Base-by-base conservation (phyloP, 2,113 vertebrate species). In the Asarcornis scutulata region DNA sequence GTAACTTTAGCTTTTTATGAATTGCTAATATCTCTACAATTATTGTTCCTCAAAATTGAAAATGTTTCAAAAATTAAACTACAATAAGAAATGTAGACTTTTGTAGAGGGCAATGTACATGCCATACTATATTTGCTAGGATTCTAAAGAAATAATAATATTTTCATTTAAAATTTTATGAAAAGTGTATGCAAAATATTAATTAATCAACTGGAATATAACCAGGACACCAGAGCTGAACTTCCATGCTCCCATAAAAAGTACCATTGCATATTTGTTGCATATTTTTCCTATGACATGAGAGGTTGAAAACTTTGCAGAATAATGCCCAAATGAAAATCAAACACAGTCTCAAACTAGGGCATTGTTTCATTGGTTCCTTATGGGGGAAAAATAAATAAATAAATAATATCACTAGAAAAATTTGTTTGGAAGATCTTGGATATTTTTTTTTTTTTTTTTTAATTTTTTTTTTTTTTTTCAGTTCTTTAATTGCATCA, bases 191-290 rank as follows among this genome's bases (percentile, higher is more conserved):
- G 23, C 14, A 86, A 46, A 91, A 68, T 83, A 89, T 67, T 83
- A 94, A 88, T 93, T 93, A 91, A 82, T 52, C 16, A 86, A 77
- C 34, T 78, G 86, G 48, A 95, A 73, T 17, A 48, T 6, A 74
- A 38, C 63, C 87, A 87, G 56, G 34, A 82, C 40, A 59, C 4
- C 13, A 91, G 34, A 93, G 29, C 80, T 94, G 72, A 74, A 82
- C 53, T 72, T 59, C 31, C 21, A 27, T 72, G 31, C 7, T 68
- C 72, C 66, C 85, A 48, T 82, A 90, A 92, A 86, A 93, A 46
- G 23, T 29, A 69, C 12, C 6, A 60, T 46, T 87, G 15, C 18
- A 17, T 84, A 63, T 82, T 79, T 8, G 53, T 46, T 87, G 17
- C 25, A 17, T 84, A 63, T 82, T 76, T 76, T 94, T 62, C 12